Evolutionary conservation across 2,113 vertebrate genomes (phyloP), one percentile per base, ranked within the genome.

Genomic region (Mohoua ochrocephala): DNA sequence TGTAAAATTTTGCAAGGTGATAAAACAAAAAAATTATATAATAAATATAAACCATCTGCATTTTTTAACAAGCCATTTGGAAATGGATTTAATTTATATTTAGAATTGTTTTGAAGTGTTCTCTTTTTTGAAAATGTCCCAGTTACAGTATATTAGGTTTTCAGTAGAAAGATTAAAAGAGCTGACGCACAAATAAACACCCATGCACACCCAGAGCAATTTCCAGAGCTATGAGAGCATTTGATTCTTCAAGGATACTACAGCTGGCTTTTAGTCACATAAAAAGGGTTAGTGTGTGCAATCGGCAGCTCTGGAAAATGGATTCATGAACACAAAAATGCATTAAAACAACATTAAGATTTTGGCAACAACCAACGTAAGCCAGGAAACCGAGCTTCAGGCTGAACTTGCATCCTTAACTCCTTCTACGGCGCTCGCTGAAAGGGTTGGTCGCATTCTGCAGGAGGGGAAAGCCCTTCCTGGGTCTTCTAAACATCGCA

Each of bases 21-120:
- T 98, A 98, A 98, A 98, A 97, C 97, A 97, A 98, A 98, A 98
- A 98, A 97, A 98, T 90, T 14, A 98, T 97, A 98, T 96, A 97
- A 97, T 98, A 98, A 98, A 98, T 98, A 97, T 68, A 98, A 98
- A 97, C 97, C 98, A 98, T 98, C 97, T 98, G 98, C 97, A 19
- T 97, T 97, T 98, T 96, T 96, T 93, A 98, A 98, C 94, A 97
- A 98, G 96, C 96, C 95, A 92, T 96, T 98, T 97, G 97, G 97
- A 98, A 98, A 97, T 73, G 47, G 68, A 97, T 98, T 98, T 98
- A 95, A 97, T 97, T 97, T 98, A 96, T 97, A 98, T 98, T 98
- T 97, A 97, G 97, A 97, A 96, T 97, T 97, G 96, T 97, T 98
- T 97, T 97, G 98, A 98, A 98, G 97, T 97, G 95, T 91, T 97